A percentile compares a stretch with the other conserved stretches of the same genome.
phyloP scores from a whole-genome alignment of 2,113 vertebrate genomes.

The Siphamia tubifer region DNA sequence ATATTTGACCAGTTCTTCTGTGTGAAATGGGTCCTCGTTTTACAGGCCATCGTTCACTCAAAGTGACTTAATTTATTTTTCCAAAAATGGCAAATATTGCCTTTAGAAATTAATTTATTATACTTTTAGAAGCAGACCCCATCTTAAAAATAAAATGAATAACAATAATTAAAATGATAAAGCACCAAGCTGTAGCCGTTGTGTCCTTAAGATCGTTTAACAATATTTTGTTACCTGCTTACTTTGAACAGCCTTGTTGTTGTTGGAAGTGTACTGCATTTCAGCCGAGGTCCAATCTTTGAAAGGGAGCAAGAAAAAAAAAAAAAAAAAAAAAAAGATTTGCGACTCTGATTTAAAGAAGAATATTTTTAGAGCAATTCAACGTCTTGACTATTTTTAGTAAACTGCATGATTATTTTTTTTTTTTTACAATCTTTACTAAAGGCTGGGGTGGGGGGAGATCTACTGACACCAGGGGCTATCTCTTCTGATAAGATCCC shows the following conservation, averaged over 20 bases:
- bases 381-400: slow-evolving; percentile 77
- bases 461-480: slow-evolving; percentile 68
- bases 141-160: not conserved
- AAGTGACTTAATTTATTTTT: slow-evolving; percentile 6
- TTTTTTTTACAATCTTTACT: slow-evolving; percentile 79
- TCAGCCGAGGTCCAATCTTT: slow-evolving; percentile 43
- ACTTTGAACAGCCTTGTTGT: slow-evolving; percentile 68
- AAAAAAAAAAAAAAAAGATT: slow-evolving; percentile 5
- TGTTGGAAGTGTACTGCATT: slow-evolving; percentile 40
- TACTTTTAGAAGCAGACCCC: slow-evolving; percentile 37
- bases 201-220: slow-evolving; percentile 77
- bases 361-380: slow-evolving; percentile 74
- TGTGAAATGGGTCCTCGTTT: slow-evolving; percentile 50
- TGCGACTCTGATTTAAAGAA: slow-evolving; percentile 66
- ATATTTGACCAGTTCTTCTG: slow-evolving; percentile 35
- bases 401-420: slow-evolving; percentile 83
- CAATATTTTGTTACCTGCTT: slow-evolving; percentile 60
- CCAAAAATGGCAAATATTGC: slow-evolving; percentile 19
- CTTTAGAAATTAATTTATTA: slow-evolving; percentile 18
- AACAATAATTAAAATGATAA: slow-evolving; percentile 25
- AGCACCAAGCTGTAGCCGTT: slow-evolving; percentile 76
- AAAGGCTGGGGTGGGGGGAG: slow-evolving; percentile 55
- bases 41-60: slow-evolving; percentile 30
- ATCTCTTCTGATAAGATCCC: slow-evolving; percentile 64
- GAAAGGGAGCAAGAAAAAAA: slow-evolving; percentile 11